phyloP scores from a whole-genome alignment of 2,113 vertebrate species.

The Martes martes region DNA sequence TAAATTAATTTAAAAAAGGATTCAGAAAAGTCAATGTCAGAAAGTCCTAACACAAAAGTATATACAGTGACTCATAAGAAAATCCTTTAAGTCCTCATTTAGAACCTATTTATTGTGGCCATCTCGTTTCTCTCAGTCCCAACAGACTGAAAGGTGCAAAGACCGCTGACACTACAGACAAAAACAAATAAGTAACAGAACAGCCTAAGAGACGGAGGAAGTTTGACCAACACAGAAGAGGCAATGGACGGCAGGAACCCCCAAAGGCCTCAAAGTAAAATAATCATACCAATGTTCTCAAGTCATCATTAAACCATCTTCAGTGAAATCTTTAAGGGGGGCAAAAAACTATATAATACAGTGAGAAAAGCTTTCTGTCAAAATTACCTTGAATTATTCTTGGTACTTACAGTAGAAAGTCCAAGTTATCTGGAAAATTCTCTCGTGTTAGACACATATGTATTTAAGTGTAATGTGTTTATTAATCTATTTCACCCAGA shows the following conservation, averaged over 20 bases:
- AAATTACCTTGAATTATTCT: slow-evolving; percentile 1
- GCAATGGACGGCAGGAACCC: not conserved
- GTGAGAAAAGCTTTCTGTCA: not conserved
- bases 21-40: not conserved
- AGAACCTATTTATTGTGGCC: not conserved
- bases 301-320: not conserved
- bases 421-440: not conserved
- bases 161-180: not conserved
- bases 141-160: not conserved
- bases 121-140: not conserved
- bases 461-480: not conserved
- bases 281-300: not conserved
- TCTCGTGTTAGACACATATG: not conserved
- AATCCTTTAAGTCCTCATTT: not conserved
- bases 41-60: not conserved
- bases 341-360: not conserved
- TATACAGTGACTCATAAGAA: not conserved
- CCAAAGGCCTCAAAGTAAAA: not conserved
- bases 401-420: not conserved
- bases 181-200: not conserved
- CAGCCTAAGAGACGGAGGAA: not conserved
- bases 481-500: not conserved
- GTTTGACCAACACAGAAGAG: not conserved
- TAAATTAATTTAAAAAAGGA: not conserved
- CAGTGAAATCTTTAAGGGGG: not conserved